Evolutionary conservation across 2,113 vertebrate genomes (phyloP).

Genomic region (Oncorhynchus gorbuscha): DNA sequence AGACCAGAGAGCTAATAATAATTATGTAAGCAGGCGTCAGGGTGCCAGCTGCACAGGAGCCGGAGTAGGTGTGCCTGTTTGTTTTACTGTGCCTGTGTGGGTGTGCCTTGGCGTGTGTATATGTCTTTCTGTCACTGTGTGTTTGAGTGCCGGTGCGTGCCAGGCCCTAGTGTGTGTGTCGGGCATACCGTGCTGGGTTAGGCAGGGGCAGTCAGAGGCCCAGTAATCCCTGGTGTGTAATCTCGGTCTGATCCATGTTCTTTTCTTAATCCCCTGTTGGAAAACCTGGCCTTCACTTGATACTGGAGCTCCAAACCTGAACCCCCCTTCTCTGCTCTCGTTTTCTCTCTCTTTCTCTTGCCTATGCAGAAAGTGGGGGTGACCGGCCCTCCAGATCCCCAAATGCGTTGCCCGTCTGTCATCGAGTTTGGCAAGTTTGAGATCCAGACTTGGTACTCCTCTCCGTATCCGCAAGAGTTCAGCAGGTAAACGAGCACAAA

Average conservation of each 20-base stretch:
- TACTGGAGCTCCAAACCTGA: background rate
- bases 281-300: conserved; percentile 30
- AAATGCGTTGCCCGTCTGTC: conserved; percentile 95
- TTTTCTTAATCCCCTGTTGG: conserved; percentile 17
- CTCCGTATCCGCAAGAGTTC: conserved; percentile 98
- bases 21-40: background rate
- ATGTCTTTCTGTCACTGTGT: too few relatives aligned
- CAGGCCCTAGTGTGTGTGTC: too few relatives aligned
- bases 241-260: conserved; percentile 17
- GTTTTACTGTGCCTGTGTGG: too few relatives aligned
- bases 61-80: background rate
- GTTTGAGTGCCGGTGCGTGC: too few relatives aligned
- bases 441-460: conserved; percentile 99
- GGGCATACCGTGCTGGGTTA: background rate
- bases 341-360: background rate
- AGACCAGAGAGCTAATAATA: conserved; percentile 37
- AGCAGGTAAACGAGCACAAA: conserved; percentile 79
- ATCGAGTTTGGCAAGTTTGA: conserved; percentile 98
- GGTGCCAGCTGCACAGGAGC: background rate
- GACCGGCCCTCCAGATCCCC: conserved; percentile 92
- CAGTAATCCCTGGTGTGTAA: conserved; percentile 31
- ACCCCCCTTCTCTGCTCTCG: background rate
- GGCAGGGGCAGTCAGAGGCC: too few relatives aligned
- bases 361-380: conserved; percentile 92
- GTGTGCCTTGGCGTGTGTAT: too few relatives aligned